phyloP scores from a whole-genome alignment of 2,113 vertebrate species.

The Epinephelus fuscoguttatus region DNA sequence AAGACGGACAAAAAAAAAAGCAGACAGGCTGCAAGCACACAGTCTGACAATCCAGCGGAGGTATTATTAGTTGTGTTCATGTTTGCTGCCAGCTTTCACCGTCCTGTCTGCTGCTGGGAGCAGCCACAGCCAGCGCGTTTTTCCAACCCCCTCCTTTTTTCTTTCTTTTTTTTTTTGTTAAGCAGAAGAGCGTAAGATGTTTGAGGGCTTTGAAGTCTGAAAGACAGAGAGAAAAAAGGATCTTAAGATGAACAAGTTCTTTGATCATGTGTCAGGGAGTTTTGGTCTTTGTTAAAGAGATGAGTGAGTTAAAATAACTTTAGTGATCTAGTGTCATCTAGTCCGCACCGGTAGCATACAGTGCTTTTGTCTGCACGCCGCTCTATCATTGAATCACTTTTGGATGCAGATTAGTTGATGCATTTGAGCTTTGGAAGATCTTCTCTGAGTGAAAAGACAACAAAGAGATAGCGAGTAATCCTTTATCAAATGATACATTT shows the following conservation, averaged over 20 bases:
- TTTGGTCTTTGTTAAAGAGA: constrained; percentile 77
- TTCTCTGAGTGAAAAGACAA: constrained; percentile 54
- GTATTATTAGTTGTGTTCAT: constrained; percentile 60
- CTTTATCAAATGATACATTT: constrained; percentile 74
- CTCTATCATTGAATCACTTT: constrained; percentile 53
- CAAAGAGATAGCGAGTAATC: constrained; percentile 67
- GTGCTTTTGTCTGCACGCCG: constrained; percentile 56
- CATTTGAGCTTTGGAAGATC: constrained; percentile 49
- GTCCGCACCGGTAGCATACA: constrained; percentile 56
- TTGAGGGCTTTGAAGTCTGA: constrained; percentile 75
- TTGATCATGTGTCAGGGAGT: constrained; percentile 79
- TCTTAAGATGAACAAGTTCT: constrained; percentile 71
- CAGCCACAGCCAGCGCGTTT: constrained; percentile 35
- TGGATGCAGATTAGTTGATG: constrained; percentile 65
- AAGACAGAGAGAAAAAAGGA: constrained; percentile 64
- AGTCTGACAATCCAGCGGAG: constrained; percentile 27
- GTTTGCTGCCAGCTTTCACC: constrained; percentile 68
- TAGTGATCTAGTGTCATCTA: constrained; percentile 64
- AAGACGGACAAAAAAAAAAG: constrained; percentile 9
- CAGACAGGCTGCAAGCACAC: constrained; percentile 8
- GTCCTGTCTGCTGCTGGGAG: constrained; percentile 45
- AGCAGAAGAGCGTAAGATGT: constrained; percentile 70
- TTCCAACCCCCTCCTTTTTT: neutral
- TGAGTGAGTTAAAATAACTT: constrained; percentile 77
- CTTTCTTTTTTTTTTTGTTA: constrained; percentile 50